Evolutionary conservation across 1,140 invertebrate species (phyloP), one percentile per base, ranked within the genome.

Genomic region (Drosophila kepulauana): DNA sequence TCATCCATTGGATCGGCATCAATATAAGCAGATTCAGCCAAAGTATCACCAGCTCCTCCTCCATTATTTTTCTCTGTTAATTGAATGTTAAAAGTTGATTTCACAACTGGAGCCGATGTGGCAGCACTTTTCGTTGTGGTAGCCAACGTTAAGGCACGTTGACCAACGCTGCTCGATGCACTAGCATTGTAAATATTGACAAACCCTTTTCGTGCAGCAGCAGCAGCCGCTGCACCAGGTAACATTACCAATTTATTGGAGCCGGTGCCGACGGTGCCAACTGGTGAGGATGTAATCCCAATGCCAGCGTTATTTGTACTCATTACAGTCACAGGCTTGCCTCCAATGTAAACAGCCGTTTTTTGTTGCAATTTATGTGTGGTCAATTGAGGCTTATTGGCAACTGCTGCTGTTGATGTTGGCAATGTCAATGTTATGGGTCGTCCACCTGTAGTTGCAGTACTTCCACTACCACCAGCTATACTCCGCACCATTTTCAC

Each of bases 381-480:
- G 8, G 35, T 57, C 15, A 35, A 25, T 5, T 59, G 45, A 20
- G 35, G 1, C 16, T 52, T 43, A 3, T 67, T 75, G 8, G 72
- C 28, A 43, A 72, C 13, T 62, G 82, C 58, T 25, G 69, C 20
- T 45, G 75, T 15, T 62, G 82, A 58, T 30, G 95, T 93, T 4
- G 95, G 95, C 41, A 96, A 94, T 0, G 95, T 95, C 51, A 96
- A 95, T 1, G 95, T 96, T 46, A 96, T 95, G 0, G 96, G 96
- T 84, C 96, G 95, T 0, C 94, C 95, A 11, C 48, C 11, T 8
- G n/a, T 38, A 10, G 43, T 38, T 15, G 93, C 89, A 11, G 92
- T 76, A 41, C 10, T 10, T 10, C 35, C 8, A 38, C 35, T 3
- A 38, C 35, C 35, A 10, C 91, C 82, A 58, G 91, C 82, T 56